Conservation (phyloP, 2,888 invertebrate genomes). For the Esperia sulphurella region DNA sequence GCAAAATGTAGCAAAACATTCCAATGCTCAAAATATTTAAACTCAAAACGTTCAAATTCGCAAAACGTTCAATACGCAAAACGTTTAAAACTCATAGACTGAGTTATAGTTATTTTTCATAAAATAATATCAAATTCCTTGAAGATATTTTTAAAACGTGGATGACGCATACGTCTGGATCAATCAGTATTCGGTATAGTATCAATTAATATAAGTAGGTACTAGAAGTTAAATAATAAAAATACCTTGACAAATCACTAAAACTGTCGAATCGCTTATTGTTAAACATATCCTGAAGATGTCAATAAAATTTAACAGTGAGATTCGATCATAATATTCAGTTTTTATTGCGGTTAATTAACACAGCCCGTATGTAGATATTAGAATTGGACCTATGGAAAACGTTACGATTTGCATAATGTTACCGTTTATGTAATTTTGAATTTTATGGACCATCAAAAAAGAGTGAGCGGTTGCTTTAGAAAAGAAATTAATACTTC, state of each 20-base stretch:
- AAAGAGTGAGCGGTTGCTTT: conserved; percentile 27
- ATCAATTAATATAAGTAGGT: too few species aligned
- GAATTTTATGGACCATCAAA: conserved; percentile 55
- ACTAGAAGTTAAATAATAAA: neutral
- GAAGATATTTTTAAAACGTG: too few species aligned
- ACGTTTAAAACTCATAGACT: too few species aligned
- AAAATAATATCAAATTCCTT: too few species aligned
- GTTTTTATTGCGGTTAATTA: conserved; percentile 27
- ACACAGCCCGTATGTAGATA: conserved; percentile 22
- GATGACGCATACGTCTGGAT: too few species aligned
- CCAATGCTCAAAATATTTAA: too few species aligned
- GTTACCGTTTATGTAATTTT: conserved; percentile 53
- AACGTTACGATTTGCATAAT: conserved; percentile 52
- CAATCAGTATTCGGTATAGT: too few species aligned
- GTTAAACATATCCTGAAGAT: neutral
- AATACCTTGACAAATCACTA: neutral
- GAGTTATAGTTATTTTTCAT: too few species aligned
- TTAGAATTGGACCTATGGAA: conserved; percentile 35
- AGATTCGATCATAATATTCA: conserved; percentile 20
- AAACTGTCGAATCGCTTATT: neutral
- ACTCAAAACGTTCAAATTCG: too few species aligned
- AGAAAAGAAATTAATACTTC: neutral
- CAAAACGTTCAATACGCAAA: too few species aligned
- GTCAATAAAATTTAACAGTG: conserved; percentile 38
- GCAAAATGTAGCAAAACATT: too few species aligned